Conservation (phyloP, 2,113 vertebrate genomes). For the Podilymbus podiceps region DNA sequence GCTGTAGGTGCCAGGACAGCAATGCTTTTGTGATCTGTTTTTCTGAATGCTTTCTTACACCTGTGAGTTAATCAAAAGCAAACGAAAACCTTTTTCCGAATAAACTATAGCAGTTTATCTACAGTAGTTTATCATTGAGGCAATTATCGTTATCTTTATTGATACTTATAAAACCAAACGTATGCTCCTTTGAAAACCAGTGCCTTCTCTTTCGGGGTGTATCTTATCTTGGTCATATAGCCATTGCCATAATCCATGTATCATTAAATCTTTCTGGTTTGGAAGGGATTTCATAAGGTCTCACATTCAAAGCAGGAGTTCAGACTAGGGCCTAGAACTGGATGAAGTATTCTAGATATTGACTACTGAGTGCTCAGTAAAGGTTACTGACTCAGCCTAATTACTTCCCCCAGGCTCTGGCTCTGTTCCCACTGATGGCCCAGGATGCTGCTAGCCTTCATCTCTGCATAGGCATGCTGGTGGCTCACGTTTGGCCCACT, state of each 20-base stretch:
- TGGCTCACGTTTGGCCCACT: not conserved
- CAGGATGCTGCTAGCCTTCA: not conserved
- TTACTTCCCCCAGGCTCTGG: not conserved
- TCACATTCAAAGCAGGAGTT: not conserved
- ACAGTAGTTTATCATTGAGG: not conserved
- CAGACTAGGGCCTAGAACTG: no score
- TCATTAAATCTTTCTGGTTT: not conserved
- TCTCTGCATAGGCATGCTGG: not conserved
- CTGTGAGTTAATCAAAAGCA: not conserved
- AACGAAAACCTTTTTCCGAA: not conserved
- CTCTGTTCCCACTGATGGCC: not conserved
- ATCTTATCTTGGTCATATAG: not conserved
- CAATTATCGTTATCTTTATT: not conserved
- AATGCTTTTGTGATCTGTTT: not conserved
- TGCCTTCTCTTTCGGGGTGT: not conserved
- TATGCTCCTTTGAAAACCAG: not conserved
- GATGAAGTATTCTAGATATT: not conserved
- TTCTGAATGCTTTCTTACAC: not conserved
- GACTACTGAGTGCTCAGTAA: not conserved
- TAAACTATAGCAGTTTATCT: not conserved
- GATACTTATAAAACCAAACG: not conserved
- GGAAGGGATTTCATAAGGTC: not conserved
- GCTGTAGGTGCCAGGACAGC: not conserved
- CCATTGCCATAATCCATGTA: not conserved
- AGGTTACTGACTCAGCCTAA: not conserved